Base-by-base conservation (phyloP, 1,140 invertebrate species). In the Spodoptera litura region DNA sequence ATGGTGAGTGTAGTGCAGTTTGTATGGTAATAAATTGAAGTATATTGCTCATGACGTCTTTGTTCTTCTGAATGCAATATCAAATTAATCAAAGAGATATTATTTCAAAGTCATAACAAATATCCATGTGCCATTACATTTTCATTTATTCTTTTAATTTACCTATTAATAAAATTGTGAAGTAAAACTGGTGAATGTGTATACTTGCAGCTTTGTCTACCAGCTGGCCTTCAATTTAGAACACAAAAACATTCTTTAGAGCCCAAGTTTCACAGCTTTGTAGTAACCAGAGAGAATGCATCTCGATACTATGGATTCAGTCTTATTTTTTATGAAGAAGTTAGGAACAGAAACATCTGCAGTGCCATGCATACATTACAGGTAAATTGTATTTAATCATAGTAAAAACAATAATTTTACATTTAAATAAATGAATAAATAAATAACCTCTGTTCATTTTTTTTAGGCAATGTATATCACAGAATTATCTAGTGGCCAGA, bases 261-360 rank as follows among this genome's bases (percentile, higher is more conserved):
- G 81, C 97, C 99, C 13, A 96, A 96, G 81, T 99, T 99, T 95
- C 99, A 99, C 93, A 98, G 98, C 62, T 99, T 99, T 95, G 96
- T 99, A 9, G 98, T 99, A 58, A 99, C 99, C 20, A 96, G 97
- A 87, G 99, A 99, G 95, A 98, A 99, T 96, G 99, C 99, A 59
- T 97, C 97, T 79, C 96, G 98, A 83, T 97, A 97, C 68, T 99
- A 99, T 95, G 99, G 99, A 53, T 99, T 98, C 89, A 98, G 98
- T 84, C 96, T 98, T 77, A 97, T 98, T 12, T 99, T 99, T 93
- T 99, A 98, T 95, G 99, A 99, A 95, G 98, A 99, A 95, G 98
- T 99, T 81, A 96, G 96, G 66, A 98, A 98, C 91, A 95, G 96
- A 64, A 98, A 98, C 91, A 99, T 99, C 83, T 98, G 98, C 91